Evolutionary conservation across 2,113 vertebrate genomes (phyloP).

Genomic region (Callithrix jacchus): DNA sequence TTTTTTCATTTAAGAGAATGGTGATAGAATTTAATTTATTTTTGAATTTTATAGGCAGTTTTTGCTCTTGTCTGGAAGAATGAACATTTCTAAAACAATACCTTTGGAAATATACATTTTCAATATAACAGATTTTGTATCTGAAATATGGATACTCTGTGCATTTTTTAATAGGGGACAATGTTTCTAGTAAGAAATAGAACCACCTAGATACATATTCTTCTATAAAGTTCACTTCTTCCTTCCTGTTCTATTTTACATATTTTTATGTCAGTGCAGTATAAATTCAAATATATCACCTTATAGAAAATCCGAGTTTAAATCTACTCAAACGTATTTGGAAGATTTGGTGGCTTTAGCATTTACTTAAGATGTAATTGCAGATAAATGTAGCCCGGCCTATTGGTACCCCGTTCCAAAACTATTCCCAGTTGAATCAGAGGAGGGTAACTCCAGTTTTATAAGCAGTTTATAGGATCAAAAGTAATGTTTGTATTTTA

Average conservation of each 20-base stretch:
- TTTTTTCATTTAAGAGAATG: background rate
- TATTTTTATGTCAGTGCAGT: background rate
- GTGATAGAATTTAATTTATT: background rate
- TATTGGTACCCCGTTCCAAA: background rate
- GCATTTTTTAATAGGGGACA: background rate
- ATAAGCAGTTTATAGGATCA: background rate
- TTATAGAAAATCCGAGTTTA: background rate
- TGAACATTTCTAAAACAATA: background rate
- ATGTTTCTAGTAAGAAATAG: background rate
- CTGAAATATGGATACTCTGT: background rate
- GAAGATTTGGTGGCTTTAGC: background rate
- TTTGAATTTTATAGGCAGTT: background rate
- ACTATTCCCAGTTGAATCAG: background rate
- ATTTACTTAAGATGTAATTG: background rate
- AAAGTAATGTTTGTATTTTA: background rate
- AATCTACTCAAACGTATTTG: background rate
- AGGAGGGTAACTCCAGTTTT: background rate
- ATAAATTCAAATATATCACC: background rate
- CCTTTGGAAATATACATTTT: background rate
- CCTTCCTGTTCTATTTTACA: background rate
- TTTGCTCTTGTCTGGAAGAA: background rate
- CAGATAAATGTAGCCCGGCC: background rate
- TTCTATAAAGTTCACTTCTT: background rate
- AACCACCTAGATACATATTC: background rate
- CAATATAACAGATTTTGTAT: background rate